A percentile compares a stretch with the other conserved stretches of the same genome.
These are phyloP conservation scores for Pyxicephalus adspersus DNA, from an alignment of 2,113 vertebrate genomes.

Conservation along the genomic window DNA sequence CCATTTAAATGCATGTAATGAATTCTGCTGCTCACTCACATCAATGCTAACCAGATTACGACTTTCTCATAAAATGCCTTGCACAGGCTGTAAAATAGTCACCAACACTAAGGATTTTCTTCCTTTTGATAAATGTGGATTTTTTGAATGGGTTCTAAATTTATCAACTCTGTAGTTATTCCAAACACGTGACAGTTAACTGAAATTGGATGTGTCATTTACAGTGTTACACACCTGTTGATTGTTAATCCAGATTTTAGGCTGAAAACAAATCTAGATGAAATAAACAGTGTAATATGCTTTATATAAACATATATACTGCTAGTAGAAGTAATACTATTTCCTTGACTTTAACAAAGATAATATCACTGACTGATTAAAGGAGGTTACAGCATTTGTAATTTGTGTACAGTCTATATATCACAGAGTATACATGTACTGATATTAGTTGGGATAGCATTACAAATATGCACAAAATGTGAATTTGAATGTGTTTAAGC, in stretches of 20 bases:
- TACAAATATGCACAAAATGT: too few relatives aligned
- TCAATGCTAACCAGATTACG: conserved; percentile 38
- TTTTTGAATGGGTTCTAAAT: conserved; percentile 10
- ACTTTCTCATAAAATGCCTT: conserved; percentile 39
- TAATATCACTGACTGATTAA: too few relatives aligned
- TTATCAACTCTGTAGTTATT: conserved; percentile 16
- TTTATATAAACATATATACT: neutral
- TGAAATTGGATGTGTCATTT: neutral
- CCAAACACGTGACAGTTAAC: neutral
- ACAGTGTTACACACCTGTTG: neutral
- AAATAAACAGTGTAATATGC: neutral
- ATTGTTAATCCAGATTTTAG: neutral
- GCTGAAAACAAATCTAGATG: neutral
- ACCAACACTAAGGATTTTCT: conserved; percentile 3
- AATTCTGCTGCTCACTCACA: conserved; percentile 43
- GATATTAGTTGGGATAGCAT: too few relatives aligned
- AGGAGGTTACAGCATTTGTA: too few relatives aligned
- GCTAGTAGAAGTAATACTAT: neutral
- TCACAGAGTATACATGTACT: too few relatives aligned
- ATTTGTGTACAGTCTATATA: too few relatives aligned
- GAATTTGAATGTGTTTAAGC: too few relatives aligned
- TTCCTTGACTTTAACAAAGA: neutral
- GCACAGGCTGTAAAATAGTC: conserved; percentile 40
- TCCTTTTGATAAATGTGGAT: conserved; percentile 11
- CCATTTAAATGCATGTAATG: conserved; percentile 49